Evolutionary conservation across 2,888 invertebrate genomes (phyloP), one percentile per base, ranked within the genome.

Genomic region (Chaetogeoica ovagalla): DNA sequence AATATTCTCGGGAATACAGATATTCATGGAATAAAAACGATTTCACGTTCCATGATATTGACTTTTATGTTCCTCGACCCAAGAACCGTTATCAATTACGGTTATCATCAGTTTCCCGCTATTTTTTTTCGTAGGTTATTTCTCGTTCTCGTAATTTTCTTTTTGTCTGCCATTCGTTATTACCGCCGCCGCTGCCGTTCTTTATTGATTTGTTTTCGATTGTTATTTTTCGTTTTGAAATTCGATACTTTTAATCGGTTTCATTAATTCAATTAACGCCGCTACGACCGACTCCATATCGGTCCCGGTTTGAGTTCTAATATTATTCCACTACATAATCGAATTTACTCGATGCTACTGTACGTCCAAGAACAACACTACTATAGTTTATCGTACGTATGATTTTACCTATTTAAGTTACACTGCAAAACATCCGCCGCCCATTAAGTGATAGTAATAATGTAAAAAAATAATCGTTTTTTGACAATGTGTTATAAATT

Each of bases 71-170:
- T 30, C 30, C 48, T 1, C 13, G 11, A 2, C 55, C 5, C 7
- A 0, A n/a, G 0, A n/a, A 2, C 11, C 13, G 19, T 75, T 65
- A 75, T 74, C 74, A 74, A 65, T 6, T 1, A 5, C 15, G 4
- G 21, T 65, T 74, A 74, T 75, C 74, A 75, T 39, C 4, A 3
- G 66, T 74, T 75, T 75, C 74, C 65, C 74, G 74, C 74, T 75
- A 23, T 57, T 68, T 65, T 68, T 74, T 65, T 75, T 60, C 5
- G 2, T n/a, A 66, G 65, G 74, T 75, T 66, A 66, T 43, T 66
- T 21, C 30, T 13, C 11, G 72, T 72, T 72, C 15, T 30, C 3
- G 3, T 15, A 23, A 23, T 23, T 17, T 55, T 55, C 7, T 43
- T 6, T 23, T 59, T 0, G 15, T 4, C 2, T 37, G 17, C 17